phyloP scores from a whole-genome alignment of 64 coral and sea anemone genomes.

The Trachythela sp. region DNA sequence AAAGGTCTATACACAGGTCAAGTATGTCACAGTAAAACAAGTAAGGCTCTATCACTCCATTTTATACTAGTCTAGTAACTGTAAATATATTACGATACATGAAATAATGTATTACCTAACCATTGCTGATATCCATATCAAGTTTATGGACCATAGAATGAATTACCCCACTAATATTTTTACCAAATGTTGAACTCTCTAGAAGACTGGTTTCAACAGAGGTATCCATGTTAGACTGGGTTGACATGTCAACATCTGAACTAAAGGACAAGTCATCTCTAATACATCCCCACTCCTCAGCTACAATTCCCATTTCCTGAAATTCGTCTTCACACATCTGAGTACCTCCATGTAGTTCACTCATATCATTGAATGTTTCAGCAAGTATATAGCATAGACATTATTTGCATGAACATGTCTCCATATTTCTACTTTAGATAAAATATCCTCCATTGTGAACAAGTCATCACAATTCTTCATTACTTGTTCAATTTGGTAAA shows the following conservation, averaged over 20 bases:
- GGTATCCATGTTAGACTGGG: neutral
- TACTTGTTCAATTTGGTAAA: slow-evolving; percentile 6
- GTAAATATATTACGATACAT: neutral
- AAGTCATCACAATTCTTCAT: neutral
- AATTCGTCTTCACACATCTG: neutral
- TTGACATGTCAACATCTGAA: neutral
- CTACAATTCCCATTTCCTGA: slow-evolving; percentile 13
- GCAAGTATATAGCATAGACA: neutral
- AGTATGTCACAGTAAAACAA: too few relatives aligned
- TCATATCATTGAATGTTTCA: slow-evolving; percentile 6
- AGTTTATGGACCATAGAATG: neutral
- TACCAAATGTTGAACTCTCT: neutral
- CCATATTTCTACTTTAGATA: slow-evolving; percentile 8
- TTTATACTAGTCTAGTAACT: too few relatives aligned
- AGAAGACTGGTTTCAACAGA: neutral
- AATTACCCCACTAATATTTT: neutral
- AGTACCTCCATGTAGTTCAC: neutral
- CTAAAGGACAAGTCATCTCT: neutral
- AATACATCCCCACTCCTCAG: slow-evolving; percentile 3
- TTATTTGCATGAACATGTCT: slow-evolving; percentile 26
- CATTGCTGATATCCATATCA: slow-evolving; percentile 20
- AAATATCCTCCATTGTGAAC: slow-evolving; percentile 18
- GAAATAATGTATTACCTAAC: neutral
- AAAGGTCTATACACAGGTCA: too few relatives aligned
- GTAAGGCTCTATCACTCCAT: too few relatives aligned